These are phyloP conservation scores for Panorpa germanica DNA, from an alignment of 2,888 invertebrate species.

Conservation along the genomic window DNA sequence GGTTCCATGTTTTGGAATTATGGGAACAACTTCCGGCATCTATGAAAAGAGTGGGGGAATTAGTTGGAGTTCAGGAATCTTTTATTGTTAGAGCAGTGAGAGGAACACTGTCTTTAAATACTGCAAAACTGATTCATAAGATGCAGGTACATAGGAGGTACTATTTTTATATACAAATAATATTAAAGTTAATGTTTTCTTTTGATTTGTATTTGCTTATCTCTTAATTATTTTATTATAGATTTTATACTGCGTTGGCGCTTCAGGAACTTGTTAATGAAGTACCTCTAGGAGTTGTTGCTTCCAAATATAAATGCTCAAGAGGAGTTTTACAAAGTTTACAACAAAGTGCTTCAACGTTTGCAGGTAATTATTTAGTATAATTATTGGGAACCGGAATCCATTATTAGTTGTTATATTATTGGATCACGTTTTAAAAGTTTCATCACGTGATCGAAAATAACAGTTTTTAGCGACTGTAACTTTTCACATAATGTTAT, in stretches of 20 bases:
- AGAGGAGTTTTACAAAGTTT: slow-evolving; percentile 84
- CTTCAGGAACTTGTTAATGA: slow-evolving; percentile 88
- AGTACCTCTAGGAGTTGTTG: slow-evolving; percentile 58
- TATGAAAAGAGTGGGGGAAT: slow-evolving; percentile 70
- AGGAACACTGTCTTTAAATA: slow-evolving; percentile 38
- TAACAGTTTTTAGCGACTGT: no score
- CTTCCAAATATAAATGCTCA: slow-evolving; percentile 67
- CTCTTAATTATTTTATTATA: slow-evolving; percentile 16
- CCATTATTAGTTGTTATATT: no score
- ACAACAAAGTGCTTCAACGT: slow-evolving; percentile 87
- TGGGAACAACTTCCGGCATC: slow-evolving; percentile 66
- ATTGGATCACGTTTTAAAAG: slow-evolving; percentile 1
- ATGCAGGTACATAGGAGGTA: slow-evolving; percentile 23
- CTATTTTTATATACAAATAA: neutral
- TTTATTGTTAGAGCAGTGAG: slow-evolving; percentile 64
- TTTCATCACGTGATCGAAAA: no score
- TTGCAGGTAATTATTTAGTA: slow-evolving; percentile 66
- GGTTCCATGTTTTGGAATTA: slow-evolving; percentile 57
- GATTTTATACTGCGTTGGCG: slow-evolving; percentile 81
- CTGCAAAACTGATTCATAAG: slow-evolving; percentile 40
- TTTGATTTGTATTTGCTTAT: slow-evolving; percentile 2
- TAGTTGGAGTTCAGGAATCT: slow-evolving; percentile 75
- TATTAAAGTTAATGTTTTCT: slow-evolving; percentile 6
- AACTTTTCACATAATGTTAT: no score
- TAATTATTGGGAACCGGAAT: neutral